These are phyloP conservation scores for Sinopyrophorus schimmeli DNA, from an alignment of 2,888 invertebrate genomes.

Conservation along the genomic window DNA sequence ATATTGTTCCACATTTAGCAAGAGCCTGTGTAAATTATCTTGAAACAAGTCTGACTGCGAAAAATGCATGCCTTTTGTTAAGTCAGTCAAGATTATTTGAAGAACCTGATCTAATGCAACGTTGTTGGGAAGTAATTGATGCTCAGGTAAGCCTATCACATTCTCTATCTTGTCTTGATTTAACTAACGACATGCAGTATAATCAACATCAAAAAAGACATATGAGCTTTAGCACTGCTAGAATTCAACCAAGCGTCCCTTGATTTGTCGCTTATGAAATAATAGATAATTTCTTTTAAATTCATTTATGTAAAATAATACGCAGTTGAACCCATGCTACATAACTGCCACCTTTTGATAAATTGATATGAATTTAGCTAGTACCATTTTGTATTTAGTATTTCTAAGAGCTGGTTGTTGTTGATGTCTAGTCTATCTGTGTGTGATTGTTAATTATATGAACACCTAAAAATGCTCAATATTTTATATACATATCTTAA, in stretches of 20 bases:
- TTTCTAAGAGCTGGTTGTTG: slow-evolving; percentile 15
- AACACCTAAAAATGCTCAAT: slow-evolving; percentile 35
- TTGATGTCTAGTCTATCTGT: slow-evolving; percentile 29
- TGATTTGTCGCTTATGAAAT: slow-evolving; percentile 9
- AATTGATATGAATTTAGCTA: slow-evolving; percentile 15
- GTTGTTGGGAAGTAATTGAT: slow-evolving; percentile 97
- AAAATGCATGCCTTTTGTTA: slow-evolving; percentile 93
- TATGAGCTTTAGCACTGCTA: slow-evolving; percentile 46
- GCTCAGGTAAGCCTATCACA: slow-evolving; percentile 77
- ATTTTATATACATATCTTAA: slow-evolving; percentile 40
- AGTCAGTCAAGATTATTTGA: slow-evolving; percentile 95
- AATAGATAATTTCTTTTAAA: neutral
- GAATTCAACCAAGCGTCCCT: slow-evolving; percentile 26
- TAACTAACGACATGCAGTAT: slow-evolving; percentile 38
- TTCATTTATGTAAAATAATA: slow-evolving; percentile 4
- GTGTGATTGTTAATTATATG: slow-evolving; percentile 25
- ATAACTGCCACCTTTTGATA: slow-evolving; percentile 26
- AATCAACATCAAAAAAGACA: slow-evolving; percentile 43
- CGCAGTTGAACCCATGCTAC: slow-evolving; percentile 13
- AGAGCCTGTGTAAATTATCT: slow-evolving; percentile 93
- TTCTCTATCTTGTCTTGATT: slow-evolving; percentile 51
- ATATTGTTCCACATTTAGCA: slow-evolving; percentile 93
- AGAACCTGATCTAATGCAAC: slow-evolving; percentile 94
- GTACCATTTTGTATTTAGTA: slow-evolving; percentile 21
- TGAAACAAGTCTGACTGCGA: slow-evolving; percentile 93